These are phyloP conservation scores for Hyperoodon ampullatus DNA, from an alignment of 2,113 vertebrate genomes.

Conservation along the genomic window DNA sequence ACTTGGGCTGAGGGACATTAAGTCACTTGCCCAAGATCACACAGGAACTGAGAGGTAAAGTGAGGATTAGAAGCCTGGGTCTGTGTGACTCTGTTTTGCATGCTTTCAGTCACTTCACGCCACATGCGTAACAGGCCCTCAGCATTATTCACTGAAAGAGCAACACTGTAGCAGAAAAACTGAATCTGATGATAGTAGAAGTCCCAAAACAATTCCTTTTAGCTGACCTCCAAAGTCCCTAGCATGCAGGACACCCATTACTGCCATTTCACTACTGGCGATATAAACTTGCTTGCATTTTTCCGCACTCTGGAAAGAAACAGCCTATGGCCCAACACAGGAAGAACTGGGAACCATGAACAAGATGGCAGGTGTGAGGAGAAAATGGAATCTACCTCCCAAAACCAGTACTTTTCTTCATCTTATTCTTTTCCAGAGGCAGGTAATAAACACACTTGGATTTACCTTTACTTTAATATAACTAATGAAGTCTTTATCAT, in stretches of 20 bases:
- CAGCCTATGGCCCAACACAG: fast-evolving
- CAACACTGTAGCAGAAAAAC: background rate
- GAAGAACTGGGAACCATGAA: background rate
- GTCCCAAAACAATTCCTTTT: background rate
- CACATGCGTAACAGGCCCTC: fast-evolving
- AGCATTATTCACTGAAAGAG: background rate
- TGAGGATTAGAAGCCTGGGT: background rate
- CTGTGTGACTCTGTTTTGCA: background rate
- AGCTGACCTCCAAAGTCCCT: background rate
- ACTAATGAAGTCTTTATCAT: slow-evolving; percentile 70
- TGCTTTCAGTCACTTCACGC: background rate
- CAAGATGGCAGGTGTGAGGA: background rate
- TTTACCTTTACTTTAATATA: slow-evolving; percentile 48
- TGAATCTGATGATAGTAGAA: fast-evolving
- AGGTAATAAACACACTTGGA: background rate
- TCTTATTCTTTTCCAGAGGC: background rate
- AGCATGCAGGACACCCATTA: fast-evolving
- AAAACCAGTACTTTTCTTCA: fast-evolving
- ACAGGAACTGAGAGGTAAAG: background rate
- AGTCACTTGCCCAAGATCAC: background rate
- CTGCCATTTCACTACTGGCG: background rate
- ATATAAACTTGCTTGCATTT: too few species aligned
- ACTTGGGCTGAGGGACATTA: background rate
- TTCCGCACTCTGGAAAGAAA: background rate
- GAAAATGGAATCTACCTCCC: background rate